Evolutionary conservation across 2,888 invertebrate genomes (phyloP).

Genomic region (Achlya flavicornis): DNA sequence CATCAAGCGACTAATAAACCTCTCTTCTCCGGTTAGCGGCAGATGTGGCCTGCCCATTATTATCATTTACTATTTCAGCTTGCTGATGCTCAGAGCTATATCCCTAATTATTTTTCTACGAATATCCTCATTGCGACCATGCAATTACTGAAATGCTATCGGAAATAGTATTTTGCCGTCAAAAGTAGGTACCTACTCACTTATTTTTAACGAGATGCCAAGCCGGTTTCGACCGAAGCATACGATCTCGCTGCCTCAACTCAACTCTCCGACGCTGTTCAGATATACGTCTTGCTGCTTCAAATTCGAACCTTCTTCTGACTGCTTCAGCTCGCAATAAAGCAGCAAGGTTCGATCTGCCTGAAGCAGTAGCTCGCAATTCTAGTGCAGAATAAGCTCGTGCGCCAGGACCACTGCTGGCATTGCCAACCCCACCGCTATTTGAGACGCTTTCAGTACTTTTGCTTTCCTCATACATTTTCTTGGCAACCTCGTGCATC

Average conservation of each 20-base stretch:
- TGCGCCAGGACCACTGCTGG: slow-evolving; percentile 51
- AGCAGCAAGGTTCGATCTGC: slow-evolving; percentile 86
- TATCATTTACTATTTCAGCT: slow-evolving; percentile 7
- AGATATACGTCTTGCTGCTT: slow-evolving; percentile 83
- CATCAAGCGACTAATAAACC: neutral
- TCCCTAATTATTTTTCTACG: too few species aligned
- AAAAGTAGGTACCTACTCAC: slow-evolving; percentile 45
- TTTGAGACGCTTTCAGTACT: slow-evolving; percentile 56
- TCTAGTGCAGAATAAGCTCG: slow-evolving; percentile 77
- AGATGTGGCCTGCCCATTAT: neutral
- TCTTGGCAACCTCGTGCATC: slow-evolving; percentile 71
- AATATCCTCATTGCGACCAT: too few species aligned
- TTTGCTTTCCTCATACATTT: slow-evolving; percentile 68
- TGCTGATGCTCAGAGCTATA: neutral
- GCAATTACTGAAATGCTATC: too few species aligned
- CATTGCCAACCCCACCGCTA: slow-evolving; percentile 29
- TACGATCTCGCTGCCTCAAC: slow-evolving; percentile 83
- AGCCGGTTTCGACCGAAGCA: slow-evolving; percentile 86
- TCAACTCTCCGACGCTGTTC: slow-evolving; percentile 85
- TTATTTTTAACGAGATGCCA: slow-evolving; percentile 87
- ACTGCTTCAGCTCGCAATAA: slow-evolving; percentile 86
- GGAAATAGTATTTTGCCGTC: neutral
- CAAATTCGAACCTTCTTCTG: slow-evolving; percentile 85
- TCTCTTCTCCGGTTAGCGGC: neutral
- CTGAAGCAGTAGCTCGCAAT: slow-evolving; percentile 60